These are phyloP conservation scores for Cyclophora punctaria DNA, from an alignment of 2,888 invertebrate genomes.

Conservation along the genomic window DNA sequence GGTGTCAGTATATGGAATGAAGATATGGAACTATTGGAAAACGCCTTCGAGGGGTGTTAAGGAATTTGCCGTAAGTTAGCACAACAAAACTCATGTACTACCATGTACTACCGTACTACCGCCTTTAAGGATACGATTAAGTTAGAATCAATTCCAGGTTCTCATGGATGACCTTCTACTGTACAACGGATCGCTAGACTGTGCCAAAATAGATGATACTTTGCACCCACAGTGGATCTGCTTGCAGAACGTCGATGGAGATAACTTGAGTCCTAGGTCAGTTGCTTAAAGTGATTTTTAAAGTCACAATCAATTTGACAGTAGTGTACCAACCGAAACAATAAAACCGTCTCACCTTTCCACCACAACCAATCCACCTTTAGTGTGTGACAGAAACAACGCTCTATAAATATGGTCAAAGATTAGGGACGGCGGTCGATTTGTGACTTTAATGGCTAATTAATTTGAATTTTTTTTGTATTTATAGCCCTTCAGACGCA, in stretches of 20 bases:
- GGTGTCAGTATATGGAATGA: constrained; percentile 81
- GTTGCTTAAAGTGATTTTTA: no score
- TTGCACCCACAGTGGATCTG: constrained; percentile 57
- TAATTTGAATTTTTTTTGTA: not conserved
- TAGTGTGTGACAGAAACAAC: no score
- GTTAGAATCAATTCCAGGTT: constrained; percentile 62
- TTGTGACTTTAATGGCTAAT: no score
- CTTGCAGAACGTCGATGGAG: constrained; percentile 48
- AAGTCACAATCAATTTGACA: no score
- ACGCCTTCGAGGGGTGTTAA: constrained; percentile 84
- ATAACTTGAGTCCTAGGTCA: constrained; percentile 50
- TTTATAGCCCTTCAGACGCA: constrained; percentile 43
- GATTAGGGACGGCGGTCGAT: no score
- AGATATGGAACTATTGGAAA: constrained; percentile 90
- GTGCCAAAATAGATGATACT: constrained; percentile 48
- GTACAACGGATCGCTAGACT: constrained; percentile 81
- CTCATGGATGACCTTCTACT: constrained; percentile 87
- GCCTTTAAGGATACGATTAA: no score
- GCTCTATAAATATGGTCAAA: no score
- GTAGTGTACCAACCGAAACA: no score
- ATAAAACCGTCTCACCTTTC: no score
- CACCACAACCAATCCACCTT: no score
- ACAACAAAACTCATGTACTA: no score
- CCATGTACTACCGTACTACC: no score
- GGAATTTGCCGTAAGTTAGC: constrained; percentile 81